Evolutionary conservation across 1,140 invertebrate species (phyloP).

Genomic region (Campodea augens): DNA sequence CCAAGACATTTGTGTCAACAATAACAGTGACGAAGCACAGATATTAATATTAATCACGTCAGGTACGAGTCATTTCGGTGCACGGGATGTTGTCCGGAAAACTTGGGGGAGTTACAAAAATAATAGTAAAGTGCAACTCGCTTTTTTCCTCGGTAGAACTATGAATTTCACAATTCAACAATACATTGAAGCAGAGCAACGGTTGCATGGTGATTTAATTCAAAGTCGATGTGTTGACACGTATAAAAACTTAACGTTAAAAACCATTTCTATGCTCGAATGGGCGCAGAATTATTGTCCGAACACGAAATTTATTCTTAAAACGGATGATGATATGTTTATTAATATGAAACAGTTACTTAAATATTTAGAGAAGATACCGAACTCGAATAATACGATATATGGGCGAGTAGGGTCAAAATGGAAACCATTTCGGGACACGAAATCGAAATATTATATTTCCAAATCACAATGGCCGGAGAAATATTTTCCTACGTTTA

Average conservation of each 20-base stretch:
- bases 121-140: no score
- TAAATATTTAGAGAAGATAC: slow-evolving; percentile 21
- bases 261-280: slow-evolving; percentile 68
- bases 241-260: slow-evolving; percentile 83
- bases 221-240: slow-evolving; percentile 75
- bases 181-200: slow-evolving; percentile 34
- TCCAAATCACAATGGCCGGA: slow-evolving; percentile 58
- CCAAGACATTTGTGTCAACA: no score
- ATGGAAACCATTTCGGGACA: slow-evolving; percentile 18
- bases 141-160: no score
- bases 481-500: slow-evolving; percentile 55
- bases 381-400: slow-evolving; percentile 5
- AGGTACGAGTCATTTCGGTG: no score
- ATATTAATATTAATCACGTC: no score
- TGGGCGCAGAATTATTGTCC: slow-evolving; percentile 47
- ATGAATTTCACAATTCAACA: slow-evolving; percentile 24
- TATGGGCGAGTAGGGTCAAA: slow-evolving; percentile 3
- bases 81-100: no score
- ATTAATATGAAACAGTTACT: slow-evolving; percentile 42
- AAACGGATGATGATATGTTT: slow-evolving; percentile 71
- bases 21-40: no score
- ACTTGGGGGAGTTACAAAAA: no score
- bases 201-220: slow-evolving; percentile 59
- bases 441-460: slow-evolving; percentile 22
- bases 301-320: slow-evolving; percentile 46